Base-by-base conservation (phyloP, 1,140 invertebrate species). In the Whitmania pigra region DNA sequence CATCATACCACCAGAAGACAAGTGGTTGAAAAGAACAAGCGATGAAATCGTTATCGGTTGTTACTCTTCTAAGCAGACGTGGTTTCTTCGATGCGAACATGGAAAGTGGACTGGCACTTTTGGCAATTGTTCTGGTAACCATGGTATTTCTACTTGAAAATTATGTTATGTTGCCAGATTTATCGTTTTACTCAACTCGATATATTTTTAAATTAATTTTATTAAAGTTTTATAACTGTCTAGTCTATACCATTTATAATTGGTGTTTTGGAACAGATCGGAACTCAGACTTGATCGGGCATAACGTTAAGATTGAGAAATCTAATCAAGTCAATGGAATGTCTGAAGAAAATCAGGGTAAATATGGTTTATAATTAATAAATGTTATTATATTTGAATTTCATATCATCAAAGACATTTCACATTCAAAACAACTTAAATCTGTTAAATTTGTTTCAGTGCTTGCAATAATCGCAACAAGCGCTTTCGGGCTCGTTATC, bases 1-100 rank as follows among this genome's bases (percentile, higher is more conserved):
- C 67, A 68, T 68, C 25, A 31, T 68, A 22, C 67, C 25, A 9
- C 69, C 69, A 17, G 69, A 71, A 55, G 43, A 71, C 40, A 43
- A 36, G 25, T 71, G 69, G 69, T 9, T 71, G 43, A 49, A 71
- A 55, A n/a, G 69, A 6, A 27, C n/a, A 20, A 49, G n/a, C 9
- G 69, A 71, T 55, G 69, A 49, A 11, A 55, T 71, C 9, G 31
- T 55, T 0, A 55, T 71, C 53, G 69, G 69, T 15, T 71, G 69
- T n/a, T 53, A 53, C 43, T 22, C 25, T 22, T 53, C 40, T 22
- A 71, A 54, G 22, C 69, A 71, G 53, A 53, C 36, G 22, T 71
- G 69, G 69, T 43, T 22, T 22, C 69, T 71, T 18, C 9, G 11
- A 22, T 71, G 69, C 22, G 22, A 27, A 54, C 36, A 43, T 15